phyloP scores from a whole-genome alignment of 2,797 vertebrate species.

The Scolopax bukidnonensis region DNA sequence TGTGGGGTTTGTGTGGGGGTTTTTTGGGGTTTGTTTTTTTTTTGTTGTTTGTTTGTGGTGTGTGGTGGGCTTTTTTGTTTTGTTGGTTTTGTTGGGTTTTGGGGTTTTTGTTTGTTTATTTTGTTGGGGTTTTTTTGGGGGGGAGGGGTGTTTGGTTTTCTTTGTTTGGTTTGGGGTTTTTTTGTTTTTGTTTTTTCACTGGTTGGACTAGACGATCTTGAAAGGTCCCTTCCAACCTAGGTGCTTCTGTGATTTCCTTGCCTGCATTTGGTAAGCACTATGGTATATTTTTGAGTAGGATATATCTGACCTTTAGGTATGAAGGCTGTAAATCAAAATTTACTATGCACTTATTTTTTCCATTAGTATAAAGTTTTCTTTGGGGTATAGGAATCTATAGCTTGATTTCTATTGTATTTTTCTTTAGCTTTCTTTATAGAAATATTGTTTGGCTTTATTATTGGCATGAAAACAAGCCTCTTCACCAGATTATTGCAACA shows the following conservation, averaged over 20 bases:
- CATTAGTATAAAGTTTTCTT: background rate
- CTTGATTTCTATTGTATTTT: background rate
- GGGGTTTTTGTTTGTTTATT: no score
- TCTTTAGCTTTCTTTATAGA: background rate
- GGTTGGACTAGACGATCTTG: no score
- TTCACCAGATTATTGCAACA: background rate
- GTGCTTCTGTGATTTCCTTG: background rate
- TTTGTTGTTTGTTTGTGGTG: no score
- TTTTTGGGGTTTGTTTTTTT: no score
- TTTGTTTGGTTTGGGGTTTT: no score
- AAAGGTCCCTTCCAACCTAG: no score
- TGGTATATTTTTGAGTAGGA: background rate
- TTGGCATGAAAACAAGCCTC: background rate
- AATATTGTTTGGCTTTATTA: background rate
- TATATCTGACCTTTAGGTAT: background rate
- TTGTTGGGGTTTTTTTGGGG: no score
- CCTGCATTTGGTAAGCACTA: background rate
- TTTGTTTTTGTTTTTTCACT: no score
- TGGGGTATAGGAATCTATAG: background rate
- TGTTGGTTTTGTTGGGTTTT: no score
- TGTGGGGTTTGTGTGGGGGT: no score
- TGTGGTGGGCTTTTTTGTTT: no score
- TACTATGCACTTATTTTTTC: background rate
- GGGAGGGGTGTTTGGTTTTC: no score
- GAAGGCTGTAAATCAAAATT: background rate